Conservation (phyloP, 2,888 invertebrate species). For the Mimachlamys varia region DNA sequence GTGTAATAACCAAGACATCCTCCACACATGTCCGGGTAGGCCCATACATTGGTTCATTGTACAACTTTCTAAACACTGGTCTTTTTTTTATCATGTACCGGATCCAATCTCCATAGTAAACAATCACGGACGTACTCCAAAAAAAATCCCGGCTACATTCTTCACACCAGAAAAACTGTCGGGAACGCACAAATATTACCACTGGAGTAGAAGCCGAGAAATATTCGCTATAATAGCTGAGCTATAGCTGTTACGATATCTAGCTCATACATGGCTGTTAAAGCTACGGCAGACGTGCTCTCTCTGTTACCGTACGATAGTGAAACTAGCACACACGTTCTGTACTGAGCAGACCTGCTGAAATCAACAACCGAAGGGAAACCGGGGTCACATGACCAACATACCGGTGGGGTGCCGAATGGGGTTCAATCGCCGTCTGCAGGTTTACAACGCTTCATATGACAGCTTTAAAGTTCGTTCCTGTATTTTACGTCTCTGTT, state of each 20-base stretch:
- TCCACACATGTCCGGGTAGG: conserved; percentile 10
- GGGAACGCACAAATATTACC: neutral
- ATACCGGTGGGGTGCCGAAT: conserved; percentile 30
- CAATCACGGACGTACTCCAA: neutral
- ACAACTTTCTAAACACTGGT: neutral
- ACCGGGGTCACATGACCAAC: conserved; percentile 20
- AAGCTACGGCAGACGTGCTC: conserved; percentile 10
- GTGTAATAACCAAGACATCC: neutral
- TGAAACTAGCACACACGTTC: conserved; percentile 31
- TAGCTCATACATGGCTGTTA: neutral
- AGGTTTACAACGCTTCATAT: neutral
- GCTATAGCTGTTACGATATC: neutral
- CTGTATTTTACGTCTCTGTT: conserved; percentile 21
- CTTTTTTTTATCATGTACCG: neutral
- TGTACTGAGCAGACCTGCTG: conserved; percentile 35
- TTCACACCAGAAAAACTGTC: conserved; percentile 7
- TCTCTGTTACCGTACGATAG: neutral
- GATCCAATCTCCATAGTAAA: conserved; percentile 19
- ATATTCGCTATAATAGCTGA: neutral
- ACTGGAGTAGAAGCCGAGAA: neutral
- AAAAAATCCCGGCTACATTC: neutral
- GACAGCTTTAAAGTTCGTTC: conserved; percentile 24
- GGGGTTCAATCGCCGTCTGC: conserved; percentile 19
- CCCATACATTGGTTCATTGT: conserved; percentile 29
- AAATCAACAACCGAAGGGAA: conserved; percentile 36